These are phyloP conservation scores for Sogatella furcifera DNA, from an alignment of 1,140 invertebrate genomes.

Conservation along the genomic window DNA sequence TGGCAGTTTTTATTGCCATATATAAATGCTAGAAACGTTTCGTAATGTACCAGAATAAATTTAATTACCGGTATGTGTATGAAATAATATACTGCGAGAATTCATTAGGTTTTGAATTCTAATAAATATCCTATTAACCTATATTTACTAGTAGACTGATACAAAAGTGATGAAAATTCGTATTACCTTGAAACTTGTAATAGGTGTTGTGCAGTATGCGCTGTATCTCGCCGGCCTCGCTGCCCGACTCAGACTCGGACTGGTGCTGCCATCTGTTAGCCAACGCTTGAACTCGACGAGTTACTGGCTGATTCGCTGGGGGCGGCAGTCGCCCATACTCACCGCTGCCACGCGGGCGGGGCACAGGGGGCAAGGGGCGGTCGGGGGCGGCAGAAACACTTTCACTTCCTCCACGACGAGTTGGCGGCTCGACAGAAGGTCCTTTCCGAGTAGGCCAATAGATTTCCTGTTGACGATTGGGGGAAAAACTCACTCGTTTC, in stretches of 20 bases:
- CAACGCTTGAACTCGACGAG: slow-evolving; percentile 7
- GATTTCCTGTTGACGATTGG: slow-evolving; percentile 8
- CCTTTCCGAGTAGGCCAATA: slow-evolving; percentile 23
- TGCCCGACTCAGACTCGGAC: slow-evolving; percentile 25
- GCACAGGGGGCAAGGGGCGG: slow-evolving; percentile 15
- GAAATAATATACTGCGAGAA: too few species aligned
- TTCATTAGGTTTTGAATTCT: too few species aligned
- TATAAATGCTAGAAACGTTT: too few species aligned
- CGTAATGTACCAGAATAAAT: too few species aligned
- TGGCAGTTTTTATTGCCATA: too few species aligned
- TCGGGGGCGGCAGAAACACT: neutral
- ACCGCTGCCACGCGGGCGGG: slow-evolving; percentile 4
- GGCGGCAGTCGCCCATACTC: slow-evolving; percentile 7
- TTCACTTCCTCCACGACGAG: slow-evolving; percentile 3
- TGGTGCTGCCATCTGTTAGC: slow-evolving; percentile 16
- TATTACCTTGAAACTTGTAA: slow-evolving; percentile 11
- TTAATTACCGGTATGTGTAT: too few species aligned
- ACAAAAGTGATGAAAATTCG: too few species aligned
- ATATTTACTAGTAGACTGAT: too few species aligned
- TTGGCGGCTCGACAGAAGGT: slow-evolving; percentile 18
- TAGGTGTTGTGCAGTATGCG: slow-evolving; percentile 19
- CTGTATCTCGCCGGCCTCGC: slow-evolving; percentile 25
- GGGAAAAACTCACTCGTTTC: slow-evolving; percentile 13
- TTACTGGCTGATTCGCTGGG: slow-evolving; percentile 1
- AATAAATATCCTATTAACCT: too few species aligned